Percentiles rank a stretch among this genome's conserved stretches.
Conservation (phyloP, 2,113 vertebrate species). For the Grammomys surdaster region DNA sequence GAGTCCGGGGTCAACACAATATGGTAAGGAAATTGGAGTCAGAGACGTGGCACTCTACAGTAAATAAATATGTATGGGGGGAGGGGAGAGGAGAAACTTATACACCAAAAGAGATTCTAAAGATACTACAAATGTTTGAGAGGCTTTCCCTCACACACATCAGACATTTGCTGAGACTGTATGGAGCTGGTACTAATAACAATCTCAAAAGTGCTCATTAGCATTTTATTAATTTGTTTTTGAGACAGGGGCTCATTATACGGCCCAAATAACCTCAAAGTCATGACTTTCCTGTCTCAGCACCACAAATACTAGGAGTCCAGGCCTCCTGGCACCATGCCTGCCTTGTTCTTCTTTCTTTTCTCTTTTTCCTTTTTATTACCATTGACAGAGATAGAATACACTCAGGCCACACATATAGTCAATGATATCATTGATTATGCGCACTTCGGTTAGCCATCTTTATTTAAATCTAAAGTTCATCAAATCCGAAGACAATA, state of each 20-base stretch:
- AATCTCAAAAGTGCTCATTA: neutral
- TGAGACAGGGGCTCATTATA: neutral
- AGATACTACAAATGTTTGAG: neutral
- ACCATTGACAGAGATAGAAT: neutral
- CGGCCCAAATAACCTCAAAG: neutral
- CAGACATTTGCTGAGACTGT: neutral
- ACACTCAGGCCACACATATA: neutral
- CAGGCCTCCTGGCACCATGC: neutral
- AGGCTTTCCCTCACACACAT: neutral
- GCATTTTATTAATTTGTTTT: neutral
- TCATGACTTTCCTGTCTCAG: neutral
- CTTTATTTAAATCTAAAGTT: neutral
- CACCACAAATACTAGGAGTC: neutral
- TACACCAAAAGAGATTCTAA: neutral
- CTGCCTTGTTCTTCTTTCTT: neutral
- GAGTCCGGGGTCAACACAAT: neutral
- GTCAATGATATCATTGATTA: neutral
- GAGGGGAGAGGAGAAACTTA: neutral
- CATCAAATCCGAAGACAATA: neutral
- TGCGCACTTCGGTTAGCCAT: neutral
- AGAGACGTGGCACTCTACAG: neutral
- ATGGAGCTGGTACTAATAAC: neutral
- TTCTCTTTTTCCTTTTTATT: too few relatives aligned
- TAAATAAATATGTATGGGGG: too few relatives aligned
- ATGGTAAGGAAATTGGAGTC: too few relatives aligned